Base-by-base conservation (phyloP, 2,888 invertebrate genomes). In the Cryptosula pallasiana region DNA sequence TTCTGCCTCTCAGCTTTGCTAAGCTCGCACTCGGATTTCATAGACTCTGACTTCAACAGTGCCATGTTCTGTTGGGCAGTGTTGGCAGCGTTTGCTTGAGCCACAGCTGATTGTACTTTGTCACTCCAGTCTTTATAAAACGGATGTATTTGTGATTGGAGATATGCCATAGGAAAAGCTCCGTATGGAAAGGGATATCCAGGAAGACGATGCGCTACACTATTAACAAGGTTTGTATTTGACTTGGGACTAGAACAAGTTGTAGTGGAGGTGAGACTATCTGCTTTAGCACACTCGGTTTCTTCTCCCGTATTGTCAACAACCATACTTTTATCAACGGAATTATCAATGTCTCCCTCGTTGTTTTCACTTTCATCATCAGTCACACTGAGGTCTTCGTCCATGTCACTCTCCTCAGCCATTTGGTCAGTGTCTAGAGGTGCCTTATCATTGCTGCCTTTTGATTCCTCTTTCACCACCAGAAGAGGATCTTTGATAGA, bases 1-100 rank as follows among this genome's bases (percentile, higher is more conserved):
- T 96, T 95, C 76, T 95, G 90, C 54, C 94, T 89, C 82, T 95
- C 94, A 79, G 35, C 58, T 55, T 57, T 71, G 35, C 71, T 71
- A 3, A 35, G 71, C 25, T 71, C 58, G 25, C 35, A 36, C 13
- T 70, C 55, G 13, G 36, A 20, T 55, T 55, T 70, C 9, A 70
- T 45, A 9, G 71, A 70, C 13, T 70, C 71, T 3, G 45, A 16
- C 27, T 70, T 70, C 27, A 54, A 25, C 27, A 70, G 27, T 13
- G 71, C 55, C 29, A 54, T 45, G n/a, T 70, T 55, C 29, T 54
- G 54, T 25, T 54, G 55, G 34, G 1, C 29, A 55, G 23, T 57
- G 25, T 69, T 72, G 69, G 36, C 69, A 45, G 23, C 36, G n/a
- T 35, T 27, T 20, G 54, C 70, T 73, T 73, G 71, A 1, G 58